phyloP scores from a whole-genome alignment of 2,888 invertebrate genomes.

The Coecobrya sp. region DNA sequence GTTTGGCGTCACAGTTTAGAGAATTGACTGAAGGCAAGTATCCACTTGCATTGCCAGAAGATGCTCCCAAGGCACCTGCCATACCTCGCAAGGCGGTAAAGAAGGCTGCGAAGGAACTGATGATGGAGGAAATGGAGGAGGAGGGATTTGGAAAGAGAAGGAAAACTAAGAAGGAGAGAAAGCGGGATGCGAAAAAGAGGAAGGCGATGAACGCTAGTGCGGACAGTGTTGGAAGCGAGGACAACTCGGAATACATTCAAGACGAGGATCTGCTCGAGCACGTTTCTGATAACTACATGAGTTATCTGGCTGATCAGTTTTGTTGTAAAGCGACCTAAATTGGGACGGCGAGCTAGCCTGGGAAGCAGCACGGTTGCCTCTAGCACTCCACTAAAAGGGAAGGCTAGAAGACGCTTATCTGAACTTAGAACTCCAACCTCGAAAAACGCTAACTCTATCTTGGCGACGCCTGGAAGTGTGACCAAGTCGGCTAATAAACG shows the following conservation, averaged over 20 bases:
- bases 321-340: conserved; percentile 70
- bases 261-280: conserved; percentile 83
- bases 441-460: not conserved
- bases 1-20: conserved; percentile 88
- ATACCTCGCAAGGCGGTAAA: conserved; percentile 81
- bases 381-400: conserved; percentile 23
- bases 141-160: conserved; percentile 63
- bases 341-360: too few relatives aligned
- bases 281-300: conserved; percentile 83
- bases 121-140: conserved; percentile 75
- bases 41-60: conserved; percentile 89
- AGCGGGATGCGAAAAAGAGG: conserved; percentile 52
- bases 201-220: not conserved
- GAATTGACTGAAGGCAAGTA: conserved; percentile 90
- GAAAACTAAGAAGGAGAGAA: conserved; percentile 79
- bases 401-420: conserved; percentile 5
- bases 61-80: conserved; percentile 73
- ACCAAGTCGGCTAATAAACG: conserved; percentile 88
- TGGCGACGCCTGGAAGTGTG: not conserved
- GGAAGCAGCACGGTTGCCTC: not conserved
- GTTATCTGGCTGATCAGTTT: conserved; percentile 76
- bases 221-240: conserved; percentile 78
- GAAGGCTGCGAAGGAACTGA: conserved; percentile 80
- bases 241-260: conserved; percentile 77
- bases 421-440: conserved; percentile 16